A percentile compares a stretch with the other conserved stretches of the same genome.
Evolutionary conservation across 1,140 invertebrate genomes (phyloP).

Genomic region (Conopomorpha cramerella): DNA sequence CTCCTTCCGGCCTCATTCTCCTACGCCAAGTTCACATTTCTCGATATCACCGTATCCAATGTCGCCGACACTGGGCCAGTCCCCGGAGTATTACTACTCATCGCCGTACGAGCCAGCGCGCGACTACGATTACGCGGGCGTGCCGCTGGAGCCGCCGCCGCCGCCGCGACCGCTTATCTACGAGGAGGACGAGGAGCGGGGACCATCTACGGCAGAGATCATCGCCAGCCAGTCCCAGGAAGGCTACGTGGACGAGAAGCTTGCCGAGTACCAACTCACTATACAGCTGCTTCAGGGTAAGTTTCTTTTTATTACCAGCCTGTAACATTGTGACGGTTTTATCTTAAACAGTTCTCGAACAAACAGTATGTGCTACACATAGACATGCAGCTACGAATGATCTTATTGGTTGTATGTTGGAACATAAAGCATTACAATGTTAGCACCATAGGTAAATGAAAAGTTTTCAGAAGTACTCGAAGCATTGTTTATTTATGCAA

Average conservation of each 20-base stretch:
- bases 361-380: no score
- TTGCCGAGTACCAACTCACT: constrained; percentile 90
- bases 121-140: constrained; percentile 67
- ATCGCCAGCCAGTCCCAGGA: constrained; percentile 92
- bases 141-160: constrained; percentile 70
- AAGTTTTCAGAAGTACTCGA: no score
- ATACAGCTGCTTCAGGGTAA: constrained; percentile 89
- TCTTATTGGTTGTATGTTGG: no score
- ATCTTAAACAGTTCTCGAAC: no score
- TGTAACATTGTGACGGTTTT: no score
- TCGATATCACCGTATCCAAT: constrained; percentile 54
- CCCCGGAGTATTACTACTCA: constrained; percentile 68
- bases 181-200: constrained; percentile 70
- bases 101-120: constrained; percentile 63
- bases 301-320: no score
- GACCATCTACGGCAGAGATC: constrained; percentile 86
- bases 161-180: constrained; percentile 63
- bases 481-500: no score
- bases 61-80: constrained; percentile 62
- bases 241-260: constrained; percentile 86
- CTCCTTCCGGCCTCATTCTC: constrained; percentile 38
- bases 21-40: constrained; percentile 48
- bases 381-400: no score
- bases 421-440: no score
- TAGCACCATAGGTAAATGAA: no score